Evolutionary conservation across 2,888 invertebrate species (phyloP), one percentile per base, ranked within the genome.

Genomic region (Drosophila bunnanda): DNA sequence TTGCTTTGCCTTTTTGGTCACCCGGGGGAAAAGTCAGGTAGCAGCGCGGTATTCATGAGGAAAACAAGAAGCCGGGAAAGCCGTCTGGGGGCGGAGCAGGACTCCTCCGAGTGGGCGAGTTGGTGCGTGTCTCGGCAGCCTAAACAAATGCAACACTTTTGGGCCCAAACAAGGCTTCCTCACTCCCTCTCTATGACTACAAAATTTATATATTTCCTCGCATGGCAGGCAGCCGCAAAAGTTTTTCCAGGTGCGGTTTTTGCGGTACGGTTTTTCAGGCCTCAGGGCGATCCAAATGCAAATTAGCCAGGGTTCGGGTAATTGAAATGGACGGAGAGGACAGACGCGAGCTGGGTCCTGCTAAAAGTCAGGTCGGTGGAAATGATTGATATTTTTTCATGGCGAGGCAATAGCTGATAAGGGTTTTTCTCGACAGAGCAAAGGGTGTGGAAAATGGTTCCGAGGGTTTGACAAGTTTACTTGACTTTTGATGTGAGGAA

Each of bases 111-210:
- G 78, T 25, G 25, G 25, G 25, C 25, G 25, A 25, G 4, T 4
- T 2, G 4, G 25, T 82, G 78, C 73, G 82, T 83, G 84, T 78
- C 74, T 52, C 64, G 56, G 53, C 55, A 59, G 82, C 88, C 82
- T 83, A 83, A 83, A 83, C 89, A 86, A 88, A 83, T 88, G 82
- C 89, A 88, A 82, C 89, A 82, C 84, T 82, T 82, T 88, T 43
- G 67, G 70, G 65, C 75, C 46, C 44, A 62, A 67, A 66, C 75
- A 78, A 82, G 73, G 71, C 72, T 75, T 60, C 2, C 30, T 2
- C 17, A 25, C 7, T 10, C 10, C 13, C 9, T 22, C 50, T 22
- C 53, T 72, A 69, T 85, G 82, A 66, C 89, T 86, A 82, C 84
- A 59, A 76, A 80, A 82, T 82, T 73, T 86, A 80, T 88, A 77